Conservation (phyloP, 2,113 vertebrate species). For the Aegithalos caudatus region DNA sequence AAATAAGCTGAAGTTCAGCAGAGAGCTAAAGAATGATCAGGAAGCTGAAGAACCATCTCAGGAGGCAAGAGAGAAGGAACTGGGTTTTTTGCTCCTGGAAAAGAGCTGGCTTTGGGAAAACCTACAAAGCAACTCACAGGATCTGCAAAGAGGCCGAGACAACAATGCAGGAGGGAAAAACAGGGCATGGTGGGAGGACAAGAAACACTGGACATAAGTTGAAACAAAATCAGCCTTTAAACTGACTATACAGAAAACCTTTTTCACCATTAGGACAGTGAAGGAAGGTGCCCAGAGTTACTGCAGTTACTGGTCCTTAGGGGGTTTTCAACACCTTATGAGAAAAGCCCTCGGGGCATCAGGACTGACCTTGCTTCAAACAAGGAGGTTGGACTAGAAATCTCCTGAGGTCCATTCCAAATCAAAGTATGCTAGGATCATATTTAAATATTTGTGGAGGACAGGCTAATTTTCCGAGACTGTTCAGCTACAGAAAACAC, state of each 20-base stretch:
- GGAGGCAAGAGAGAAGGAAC: fast-evolving
- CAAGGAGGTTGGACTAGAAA: background rate
- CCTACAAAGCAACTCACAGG: background rate
- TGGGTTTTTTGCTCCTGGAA: background rate
- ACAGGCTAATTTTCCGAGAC: background rate
- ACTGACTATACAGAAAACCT: background rate
- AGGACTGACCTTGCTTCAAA: background rate
- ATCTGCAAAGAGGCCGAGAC: background rate
- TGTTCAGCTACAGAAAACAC: background rate
- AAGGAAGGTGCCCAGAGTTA: background rate
- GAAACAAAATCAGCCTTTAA: background rate
- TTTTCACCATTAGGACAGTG: background rate
- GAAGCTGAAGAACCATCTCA: background rate
- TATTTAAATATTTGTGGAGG: background rate
- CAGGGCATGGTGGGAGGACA: background rate
- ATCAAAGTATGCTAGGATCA: background rate
- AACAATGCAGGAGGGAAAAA: background rate
- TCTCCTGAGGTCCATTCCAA: background rate
- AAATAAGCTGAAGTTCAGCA: background rate
- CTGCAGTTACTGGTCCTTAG: background rate
- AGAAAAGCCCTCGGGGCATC: background rate
- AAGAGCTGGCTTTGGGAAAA: background rate
- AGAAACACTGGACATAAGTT: fast-evolving
- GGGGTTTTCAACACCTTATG: background rate
- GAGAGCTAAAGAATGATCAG: background rate